phyloP scores from a whole-genome alignment of 2,888 invertebrate genomes.

The Hirudinaria manillensis region DNA sequence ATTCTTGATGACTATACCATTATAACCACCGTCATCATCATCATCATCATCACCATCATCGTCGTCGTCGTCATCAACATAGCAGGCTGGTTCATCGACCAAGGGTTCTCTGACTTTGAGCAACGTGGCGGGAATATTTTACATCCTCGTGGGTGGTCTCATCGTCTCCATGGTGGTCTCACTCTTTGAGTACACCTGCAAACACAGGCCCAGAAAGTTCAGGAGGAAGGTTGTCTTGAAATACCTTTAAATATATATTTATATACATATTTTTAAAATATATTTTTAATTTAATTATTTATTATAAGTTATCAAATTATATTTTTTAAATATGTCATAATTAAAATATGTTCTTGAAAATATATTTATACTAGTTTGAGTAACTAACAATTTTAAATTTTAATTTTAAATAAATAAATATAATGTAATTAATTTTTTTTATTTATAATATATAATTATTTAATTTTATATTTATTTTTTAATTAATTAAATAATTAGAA shows the following conservation, averaged over 20 bases:
- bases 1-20: no score
- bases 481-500: no score
- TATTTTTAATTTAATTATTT: conserved; percentile 5
- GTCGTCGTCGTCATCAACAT: background rate
- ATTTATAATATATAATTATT: no score
- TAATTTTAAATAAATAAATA: no score
- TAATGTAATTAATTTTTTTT: no score
- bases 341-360: no score
- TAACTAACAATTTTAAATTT: no score
- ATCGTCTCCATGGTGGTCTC: conserved; percentile 85
- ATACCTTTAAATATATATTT: no score
- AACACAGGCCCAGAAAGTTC: conserved; percentile 53
- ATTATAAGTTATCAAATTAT: background rate
- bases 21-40: no score
- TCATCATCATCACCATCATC: background rate
- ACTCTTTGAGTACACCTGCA: conserved; percentile 89
- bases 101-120: conserved; percentile 72
- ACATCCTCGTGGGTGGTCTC: conserved; percentile 90
- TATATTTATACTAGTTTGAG: no score
- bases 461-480: no score
- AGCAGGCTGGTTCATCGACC: conserved; percentile 55
- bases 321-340: background rate
- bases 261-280: no score
- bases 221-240: conserved; percentile 24
- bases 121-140: conserved; percentile 97